Percentiles rank a stretch among this genome's conserved stretches.
phyloP scores from a whole-genome alignment of 2,797 vertebrate genomes.

The Diglossa cyanea region DNA sequence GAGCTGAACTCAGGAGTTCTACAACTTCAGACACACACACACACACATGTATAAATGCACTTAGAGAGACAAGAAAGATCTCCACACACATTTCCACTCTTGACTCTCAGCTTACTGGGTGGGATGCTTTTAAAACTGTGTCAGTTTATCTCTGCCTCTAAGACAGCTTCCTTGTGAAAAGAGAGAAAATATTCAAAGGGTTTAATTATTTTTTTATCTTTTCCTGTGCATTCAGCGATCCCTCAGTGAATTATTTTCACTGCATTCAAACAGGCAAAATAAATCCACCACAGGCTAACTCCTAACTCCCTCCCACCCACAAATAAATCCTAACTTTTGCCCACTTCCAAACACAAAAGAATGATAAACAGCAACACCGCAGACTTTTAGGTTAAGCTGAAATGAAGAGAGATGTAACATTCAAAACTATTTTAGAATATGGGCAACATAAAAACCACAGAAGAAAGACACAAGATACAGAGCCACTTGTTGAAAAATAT shows the following conservation, averaged over 20 bases:
- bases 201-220: neutral
- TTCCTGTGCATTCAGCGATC: neutral
- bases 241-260: neutral
- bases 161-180: neutral
- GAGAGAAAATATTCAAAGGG: neutral
- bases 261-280: neutral
- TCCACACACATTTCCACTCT: neutral
- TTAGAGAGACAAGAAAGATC: neutral
- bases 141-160: neutral
- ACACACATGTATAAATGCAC: no score
- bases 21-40: fast-evolving
- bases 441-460: neutral
- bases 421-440: neutral
- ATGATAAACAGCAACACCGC: neutral
- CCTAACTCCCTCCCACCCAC: neutral
- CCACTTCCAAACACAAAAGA: neutral
- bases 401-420: neutral
- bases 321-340: neutral
- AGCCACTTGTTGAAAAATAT: neutral
- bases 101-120: neutral
- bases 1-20: neutral
- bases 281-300: neutral
- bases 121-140: neutral
- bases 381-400: neutral
- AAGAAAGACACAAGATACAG: neutral